A percentile compares a stretch with the other conserved stretches of the same genome.
Conservation (phyloP, 2,888 invertebrate species). For the Andrena dorsata region DNA sequence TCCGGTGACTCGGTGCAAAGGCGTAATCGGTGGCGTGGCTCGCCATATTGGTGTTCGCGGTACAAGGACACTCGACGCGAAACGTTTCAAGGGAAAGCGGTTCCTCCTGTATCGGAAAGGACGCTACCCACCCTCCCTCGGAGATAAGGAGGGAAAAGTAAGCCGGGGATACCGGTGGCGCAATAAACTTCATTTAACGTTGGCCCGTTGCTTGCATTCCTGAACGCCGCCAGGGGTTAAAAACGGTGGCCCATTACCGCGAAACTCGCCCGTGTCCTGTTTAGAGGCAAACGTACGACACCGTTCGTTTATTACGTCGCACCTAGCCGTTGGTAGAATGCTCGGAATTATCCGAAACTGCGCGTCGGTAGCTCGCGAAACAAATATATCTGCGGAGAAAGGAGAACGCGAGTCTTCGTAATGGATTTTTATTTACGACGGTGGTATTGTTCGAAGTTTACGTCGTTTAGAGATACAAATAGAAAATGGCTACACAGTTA, state of each 20-base stretch:
- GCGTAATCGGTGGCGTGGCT: not conserved
- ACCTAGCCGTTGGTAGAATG: constrained; percentile 1
- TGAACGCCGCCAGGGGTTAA: constrained; percentile 28
- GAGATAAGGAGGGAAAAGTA: constrained; percentile 11
- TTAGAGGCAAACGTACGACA: constrained; percentile 29
- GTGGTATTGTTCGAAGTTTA: not conserved
- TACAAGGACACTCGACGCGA: constrained; percentile 30
- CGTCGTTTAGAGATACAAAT: not conserved
- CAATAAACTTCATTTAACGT: constrained; percentile 48
- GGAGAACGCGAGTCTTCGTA: not conserved
- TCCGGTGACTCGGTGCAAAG: not conserved
- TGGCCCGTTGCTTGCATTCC: constrained; percentile 42
- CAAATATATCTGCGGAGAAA: not conserved
- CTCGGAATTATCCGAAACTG: constrained; percentile 19
- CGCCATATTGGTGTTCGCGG: constrained; percentile 32
- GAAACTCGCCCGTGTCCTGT: constrained; percentile 28
- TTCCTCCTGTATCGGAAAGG: constrained; percentile 26
- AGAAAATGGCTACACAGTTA: not conserved
- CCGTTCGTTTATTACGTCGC: constrained; percentile 26
- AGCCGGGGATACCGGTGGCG: constrained; percentile 29
- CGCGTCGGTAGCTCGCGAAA: not conserved
- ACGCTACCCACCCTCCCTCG: not conserved
- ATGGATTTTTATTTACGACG: not conserved
- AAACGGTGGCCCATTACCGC: constrained; percentile 31
- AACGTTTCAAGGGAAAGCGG: constrained; percentile 24